These are phyloP conservation scores for Escarpia spicata DNA, from an alignment of 2,888 invertebrate genomes.

Conservation along the genomic window DNA sequence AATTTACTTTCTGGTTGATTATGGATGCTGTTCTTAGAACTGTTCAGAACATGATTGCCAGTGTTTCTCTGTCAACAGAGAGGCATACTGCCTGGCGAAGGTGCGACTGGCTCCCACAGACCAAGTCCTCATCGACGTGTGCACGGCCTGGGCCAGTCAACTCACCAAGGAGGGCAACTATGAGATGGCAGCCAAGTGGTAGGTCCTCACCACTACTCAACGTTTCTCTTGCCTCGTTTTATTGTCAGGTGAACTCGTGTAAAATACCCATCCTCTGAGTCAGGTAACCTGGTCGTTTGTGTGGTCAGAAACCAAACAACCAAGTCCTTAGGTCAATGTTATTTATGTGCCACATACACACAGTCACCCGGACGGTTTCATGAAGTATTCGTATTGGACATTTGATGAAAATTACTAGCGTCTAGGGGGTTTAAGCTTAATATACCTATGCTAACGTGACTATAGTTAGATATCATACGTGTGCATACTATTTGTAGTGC, in stretches of 20 bases:
- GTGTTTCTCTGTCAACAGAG: constrained; percentile 55
- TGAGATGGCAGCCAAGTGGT: constrained; percentile 66
- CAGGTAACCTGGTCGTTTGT: too few species aligned
- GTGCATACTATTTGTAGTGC: too few species aligned
- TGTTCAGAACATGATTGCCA: not conserved
- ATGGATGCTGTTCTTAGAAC: too few species aligned
- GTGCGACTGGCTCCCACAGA: constrained; percentile 61
- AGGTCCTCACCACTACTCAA: constrained; percentile 28
- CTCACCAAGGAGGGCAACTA: constrained; percentile 61
- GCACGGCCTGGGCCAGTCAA: constrained; percentile 59
- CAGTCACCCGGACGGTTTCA: too few species aligned
- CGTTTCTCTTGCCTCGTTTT: not conserved
- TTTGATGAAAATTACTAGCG: too few species aligned
- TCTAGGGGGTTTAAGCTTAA: too few species aligned
- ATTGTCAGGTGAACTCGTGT: not conserved
- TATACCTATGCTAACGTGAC: too few species aligned
- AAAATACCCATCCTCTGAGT: not conserved
- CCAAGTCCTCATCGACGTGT: constrained; percentile 58
- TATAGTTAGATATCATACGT: too few species aligned
- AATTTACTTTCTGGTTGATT: too few species aligned
- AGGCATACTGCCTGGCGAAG: constrained; percentile 65
- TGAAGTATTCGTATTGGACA: too few species aligned
- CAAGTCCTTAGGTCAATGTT: not conserved
- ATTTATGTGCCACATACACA: too few species aligned
- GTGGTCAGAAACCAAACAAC: not conserved